Evolutionary conservation across 2,113 vertebrate species (phyloP), one percentile per base, ranked within the genome.

Genomic region (Vidua chalybeata): DNA sequence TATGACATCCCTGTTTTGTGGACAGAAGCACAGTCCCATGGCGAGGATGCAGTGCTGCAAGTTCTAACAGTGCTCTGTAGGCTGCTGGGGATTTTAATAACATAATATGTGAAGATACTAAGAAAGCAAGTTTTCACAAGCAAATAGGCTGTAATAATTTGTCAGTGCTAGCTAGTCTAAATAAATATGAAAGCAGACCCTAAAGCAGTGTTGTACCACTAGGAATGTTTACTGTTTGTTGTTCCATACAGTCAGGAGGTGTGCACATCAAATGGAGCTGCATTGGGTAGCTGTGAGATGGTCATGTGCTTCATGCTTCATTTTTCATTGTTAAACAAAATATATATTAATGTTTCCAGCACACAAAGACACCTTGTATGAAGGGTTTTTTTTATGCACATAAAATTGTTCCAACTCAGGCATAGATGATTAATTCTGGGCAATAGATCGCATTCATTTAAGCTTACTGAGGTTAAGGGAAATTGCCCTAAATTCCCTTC

Each of bases 41-140:
- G 56, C 0, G 0, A 54, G 35, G 58, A 24, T 22, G 26, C 30
- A 19, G 9, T 18, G 37, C 63, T 84, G 18, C 45, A 24, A 12
- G 45, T 37, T 59, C 56, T 28, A 16, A 43, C 13, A 39, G 21
- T 31, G 68, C 80, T 62, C 19, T 23, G 15, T 45, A 30, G 69
- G 45, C 41, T 77, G 24, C 27, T 85, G 74, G 26, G 35, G 8
- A 19, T 22, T 80, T 74, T 31, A 54, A 13, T 35, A 19, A 20
- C 6, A 3, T 21, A 15, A 17, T 13, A 43, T 4, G 35, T 59
- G 45, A 81, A 78, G 48, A 17, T 49, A 73, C 41, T 37, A 54
- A 92, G 43, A 76, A 69, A 77, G 30, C 15, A 11, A 15, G 52
- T 52, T 90, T 82, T 58, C 62, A 82, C 41, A 45, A 82, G 63